Percentiles rank a stretch among this genome's conserved stretches.
Conservation (phyloP, 2,797 vertebrate species). For the Scomberomorus guttatus region DNA sequence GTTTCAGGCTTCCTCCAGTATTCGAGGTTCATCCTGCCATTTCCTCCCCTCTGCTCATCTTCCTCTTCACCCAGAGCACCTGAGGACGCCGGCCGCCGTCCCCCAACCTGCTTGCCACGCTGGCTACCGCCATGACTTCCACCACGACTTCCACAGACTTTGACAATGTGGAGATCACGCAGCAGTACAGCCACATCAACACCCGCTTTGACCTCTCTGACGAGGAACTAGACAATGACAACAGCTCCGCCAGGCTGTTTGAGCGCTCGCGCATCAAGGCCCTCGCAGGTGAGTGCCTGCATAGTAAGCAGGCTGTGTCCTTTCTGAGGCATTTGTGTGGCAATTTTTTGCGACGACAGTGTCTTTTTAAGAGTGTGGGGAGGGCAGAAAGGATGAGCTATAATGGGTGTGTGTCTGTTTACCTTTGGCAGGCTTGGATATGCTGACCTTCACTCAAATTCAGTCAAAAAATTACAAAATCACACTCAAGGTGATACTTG, state of each 20-base stretch:
- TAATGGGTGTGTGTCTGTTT: slow-evolving; percentile 29
- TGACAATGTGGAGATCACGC: slow-evolving; percentile 95
- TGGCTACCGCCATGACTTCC: slow-evolving; percentile 85
- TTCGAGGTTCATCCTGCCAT: slow-evolving; percentile 20
- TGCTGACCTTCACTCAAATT: slow-evolving; percentile 31
- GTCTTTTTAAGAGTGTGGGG: slow-evolving; percentile 36
- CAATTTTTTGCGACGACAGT: slow-evolving; percentile 46
- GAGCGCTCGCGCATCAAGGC: slow-evolving; percentile 99
- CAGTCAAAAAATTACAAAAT: neutral
- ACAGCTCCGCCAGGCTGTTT: slow-evolving; percentile 95
- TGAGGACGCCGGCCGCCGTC: slow-evolving; percentile 66
- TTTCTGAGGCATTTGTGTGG: slow-evolving; percentile 14
- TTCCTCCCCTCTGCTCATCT: slow-evolving; percentile 28
- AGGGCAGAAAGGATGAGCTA: slow-evolving; percentile 37
- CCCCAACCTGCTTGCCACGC: slow-evolving; percentile 37
- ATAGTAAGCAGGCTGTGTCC: slow-evolving; percentile 53
- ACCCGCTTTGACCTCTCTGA: slow-evolving; percentile 92
- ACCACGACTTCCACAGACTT: slow-evolving; percentile 94
- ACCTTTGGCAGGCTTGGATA: slow-evolving; percentile 31
- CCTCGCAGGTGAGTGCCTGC: slow-evolving; percentile 90
- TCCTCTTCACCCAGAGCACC: slow-evolving; percentile 35
- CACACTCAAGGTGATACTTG: slow-evolving; percentile 2
- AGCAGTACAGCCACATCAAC: slow-evolving; percentile 94
- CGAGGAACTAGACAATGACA: slow-evolving; percentile 97
- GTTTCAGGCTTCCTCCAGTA: slow-evolving; percentile 56